Evolutionary conservation across 2,888 invertebrate species (phyloP), one percentile per base, ranked within the genome.

Genomic region (Noctua pronuba): DNA sequence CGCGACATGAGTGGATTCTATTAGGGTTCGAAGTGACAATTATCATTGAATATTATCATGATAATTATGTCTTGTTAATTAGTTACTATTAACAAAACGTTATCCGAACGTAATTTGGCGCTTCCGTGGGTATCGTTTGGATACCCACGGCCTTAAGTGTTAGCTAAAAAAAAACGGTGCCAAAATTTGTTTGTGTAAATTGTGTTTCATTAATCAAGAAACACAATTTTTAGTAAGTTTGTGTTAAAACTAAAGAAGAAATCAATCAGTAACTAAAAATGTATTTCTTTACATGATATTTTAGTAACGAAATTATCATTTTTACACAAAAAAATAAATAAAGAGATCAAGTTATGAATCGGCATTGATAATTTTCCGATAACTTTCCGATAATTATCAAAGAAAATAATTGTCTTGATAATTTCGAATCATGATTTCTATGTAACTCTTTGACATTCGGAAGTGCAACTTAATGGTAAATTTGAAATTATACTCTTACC

Each of bases 401-500:
- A n/a, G n/a, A n/a, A 24, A 55, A 55, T n/a, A n/a, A n/a, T 55
- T n/a, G 4, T 6, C 28, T 58, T 58, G 28, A 58, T 58, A 28
- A 28, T 58, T 58, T 58, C 28, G 16, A 6, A 58, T 28, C 16
- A 28, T 28, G 58, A 16, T 58, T 58, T 16, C 28, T 28, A 58
- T 28, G 16, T 7, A 58, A 58, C 16, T n/a, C 16, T 16, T 16
- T 28, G 55, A 55, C 35, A 10, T 21, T 62, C 11, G 2, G 5
- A 38, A 24, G 10, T 2, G 35, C 35, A 21, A 21, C 35, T 21
- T 35, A 4, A 8, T 11, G 11, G 18, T 38, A 58, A 28, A 28
- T 2, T 31, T 21, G 6, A 77, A 69, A 16, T 35, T 44, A 1
- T 60, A 35, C 8, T 68, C 72, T 73, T 31, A 84, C 84, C 46